Conservation (phyloP, 2,888 invertebrate genomes). For the Reticulitermes lucifugus region DNA sequence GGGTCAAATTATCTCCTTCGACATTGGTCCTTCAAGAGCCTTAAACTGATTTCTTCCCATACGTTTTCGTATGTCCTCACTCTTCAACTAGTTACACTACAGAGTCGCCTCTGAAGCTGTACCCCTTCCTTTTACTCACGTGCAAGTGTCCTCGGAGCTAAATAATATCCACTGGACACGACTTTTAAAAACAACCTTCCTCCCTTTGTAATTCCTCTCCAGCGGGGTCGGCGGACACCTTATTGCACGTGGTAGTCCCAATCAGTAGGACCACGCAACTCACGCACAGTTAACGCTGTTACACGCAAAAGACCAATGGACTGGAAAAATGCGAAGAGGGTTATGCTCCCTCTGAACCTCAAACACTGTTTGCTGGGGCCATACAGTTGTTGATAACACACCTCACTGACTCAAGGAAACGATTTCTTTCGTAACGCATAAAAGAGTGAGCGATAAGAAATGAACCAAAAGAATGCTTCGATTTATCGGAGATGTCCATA, state of each 20-base stretch:
- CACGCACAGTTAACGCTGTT: background rate
- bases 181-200: background rate
- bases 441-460: background rate
- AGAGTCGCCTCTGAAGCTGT: no score
- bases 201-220: constrained; percentile 18
- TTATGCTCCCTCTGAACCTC: background rate
- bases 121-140: no score
- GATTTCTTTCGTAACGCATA: background rate
- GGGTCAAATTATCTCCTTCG: no score
- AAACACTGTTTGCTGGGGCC: background rate
- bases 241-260: constrained; percentile 33
- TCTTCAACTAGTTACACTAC: no score
- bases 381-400: background rate
- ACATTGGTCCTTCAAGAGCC: no score
- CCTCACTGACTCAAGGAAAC: background rate
- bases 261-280: constrained; percentile 26
- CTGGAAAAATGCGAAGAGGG: constrained; percentile 16
- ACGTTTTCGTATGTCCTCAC: no score
- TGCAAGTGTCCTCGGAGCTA: no score
- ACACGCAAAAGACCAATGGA: constrained; percentile 23
- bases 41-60: no score
- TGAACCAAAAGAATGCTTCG: background rate
- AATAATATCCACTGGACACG: background rate
- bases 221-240: background rate
- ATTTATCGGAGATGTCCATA: background rate